Conservation (phyloP, 2,113 vertebrate species). For the Scomber colias region DNA sequence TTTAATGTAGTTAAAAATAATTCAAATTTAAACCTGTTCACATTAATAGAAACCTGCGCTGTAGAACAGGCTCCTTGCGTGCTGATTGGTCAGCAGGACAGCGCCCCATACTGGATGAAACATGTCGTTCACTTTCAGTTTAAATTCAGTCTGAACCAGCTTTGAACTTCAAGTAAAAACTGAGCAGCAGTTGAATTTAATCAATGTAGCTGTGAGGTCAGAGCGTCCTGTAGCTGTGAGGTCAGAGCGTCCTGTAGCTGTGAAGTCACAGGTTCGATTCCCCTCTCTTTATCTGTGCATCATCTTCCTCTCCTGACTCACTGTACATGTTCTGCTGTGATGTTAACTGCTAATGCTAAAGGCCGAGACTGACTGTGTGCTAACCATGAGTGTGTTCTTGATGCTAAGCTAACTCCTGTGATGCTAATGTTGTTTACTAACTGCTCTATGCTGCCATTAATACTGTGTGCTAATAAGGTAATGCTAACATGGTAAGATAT, state of each 20-base stretch:
- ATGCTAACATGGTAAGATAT: conserved; percentile 52
- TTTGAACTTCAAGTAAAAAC: no score
- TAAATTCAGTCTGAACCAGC: no score
- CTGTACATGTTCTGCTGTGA: conserved; percentile 74
- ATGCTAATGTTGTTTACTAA: conserved; percentile 61
- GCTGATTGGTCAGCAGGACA: no score
- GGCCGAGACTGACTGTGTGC: conserved; percentile 63
- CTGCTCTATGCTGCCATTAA: conserved; percentile 50
- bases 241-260: conserved; percentile 3
- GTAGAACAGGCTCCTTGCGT: no score
- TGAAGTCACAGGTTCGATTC: neutral
- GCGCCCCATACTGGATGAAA: no score
- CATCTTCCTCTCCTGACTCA: conserved; percentile 71
- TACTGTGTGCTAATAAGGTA: conserved; percentile 64
- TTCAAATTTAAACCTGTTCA: no score
- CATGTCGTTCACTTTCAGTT: no score
- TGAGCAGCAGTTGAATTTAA: no score
- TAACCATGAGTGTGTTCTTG: conserved; percentile 59
- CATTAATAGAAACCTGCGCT: no score
- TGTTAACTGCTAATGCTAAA: conserved; percentile 74
- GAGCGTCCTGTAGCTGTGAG: no score
- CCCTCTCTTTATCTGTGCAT: conserved; percentile 63
- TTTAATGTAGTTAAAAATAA: no score
- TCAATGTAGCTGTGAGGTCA: neutral
- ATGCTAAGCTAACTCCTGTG: conserved; percentile 70